Percentiles rank a stretch among this genome's conserved stretches.
Conservation (phyloP, 2,888 invertebrate genomes). For the Orthosia cruda region DNA sequence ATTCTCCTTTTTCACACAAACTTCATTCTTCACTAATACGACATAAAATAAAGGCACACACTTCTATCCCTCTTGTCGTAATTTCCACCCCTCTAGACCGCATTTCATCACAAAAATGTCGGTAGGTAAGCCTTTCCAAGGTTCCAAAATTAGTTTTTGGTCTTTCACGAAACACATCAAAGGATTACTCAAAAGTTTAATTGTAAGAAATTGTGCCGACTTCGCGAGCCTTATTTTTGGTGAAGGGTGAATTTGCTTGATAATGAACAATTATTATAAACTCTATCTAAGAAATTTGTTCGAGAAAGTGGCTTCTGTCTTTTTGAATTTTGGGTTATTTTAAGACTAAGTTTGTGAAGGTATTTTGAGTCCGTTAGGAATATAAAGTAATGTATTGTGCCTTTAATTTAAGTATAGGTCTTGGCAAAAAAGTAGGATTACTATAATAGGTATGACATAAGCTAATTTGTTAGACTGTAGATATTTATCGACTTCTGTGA, state of each 20-base stretch:
- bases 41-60: constrained; percentile 21
- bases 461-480: too few relatives aligned
- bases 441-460: too few relatives aligned
- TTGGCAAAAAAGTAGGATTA: neutral
- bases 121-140: constrained; percentile 11
- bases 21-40: neutral
- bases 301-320: constrained; percentile 5
- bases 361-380: constrained; percentile 4
- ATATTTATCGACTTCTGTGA: too few relatives aligned
- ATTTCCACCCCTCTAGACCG: constrained; percentile 5
- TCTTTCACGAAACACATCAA: constrained; percentile 57
- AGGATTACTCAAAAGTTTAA: constrained; percentile 55
- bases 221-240: constrained; percentile 21
- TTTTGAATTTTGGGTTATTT: constrained; percentile 9
- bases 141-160: constrained; percentile 52
- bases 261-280: constrained; percentile 63
- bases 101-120: constrained; percentile 52
- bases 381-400: neutral
- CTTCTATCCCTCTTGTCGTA: constrained; percentile 21
- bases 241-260: constrained; percentile 45
- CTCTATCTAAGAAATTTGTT: constrained; percentile 34
- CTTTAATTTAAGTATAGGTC: neutral
- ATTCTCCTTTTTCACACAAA: neutral
- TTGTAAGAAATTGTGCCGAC: constrained; percentile 46
- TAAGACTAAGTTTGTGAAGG: neutral